Evolutionary conservation across 2,797 vertebrate genomes (phyloP), one percentile per base, ranked within the genome.

Genomic region (Nyctibius grandis): DNA sequence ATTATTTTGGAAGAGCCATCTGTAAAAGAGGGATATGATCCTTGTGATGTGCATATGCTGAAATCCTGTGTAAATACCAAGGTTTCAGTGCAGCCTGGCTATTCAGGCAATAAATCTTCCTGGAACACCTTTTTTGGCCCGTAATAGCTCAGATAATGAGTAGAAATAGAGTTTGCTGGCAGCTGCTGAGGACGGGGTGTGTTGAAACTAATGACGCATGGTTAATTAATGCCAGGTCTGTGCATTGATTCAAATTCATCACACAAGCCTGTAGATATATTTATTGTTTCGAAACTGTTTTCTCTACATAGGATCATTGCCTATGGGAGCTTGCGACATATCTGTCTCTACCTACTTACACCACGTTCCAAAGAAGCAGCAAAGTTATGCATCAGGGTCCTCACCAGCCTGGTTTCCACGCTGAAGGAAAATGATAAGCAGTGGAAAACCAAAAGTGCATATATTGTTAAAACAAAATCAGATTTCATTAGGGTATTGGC

Each of bases 1-100:
- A 89, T 89, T 89, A 23, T 87, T 93, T 87, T 68, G 77, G 74
- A 93, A 95, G 60, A 89, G 15, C 36, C 75, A 82, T 91, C 56
- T 80, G 60, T 93, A 85, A 82, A 79, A 88, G 45, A 61, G 61
- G 72, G 69, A 75, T 94, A 68, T 67, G 69, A 85, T 26, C 56
- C 23, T 85, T 87, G 54, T 38, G 67, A 76, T 85, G 53, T 8
- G 17, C 42, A 22, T 67, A 60, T 38, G 60, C 74, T 74, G 69
- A 93, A 91, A 89, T 85, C 48, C 60, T 3, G 28, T 81, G 60
- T 42, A 88, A 88, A 93, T 69, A 91, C 54, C 50, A 78, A 76
- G 19, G 40, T 38, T 93, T 86, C 47, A 26, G 29, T 70, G 56
- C 51, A 95, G 74, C 48, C 72, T 56, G 72, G 56, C 17, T 80